Conservation (phyloP, 2,797 vertebrate genomes). For the Artibeus lituratus region DNA sequence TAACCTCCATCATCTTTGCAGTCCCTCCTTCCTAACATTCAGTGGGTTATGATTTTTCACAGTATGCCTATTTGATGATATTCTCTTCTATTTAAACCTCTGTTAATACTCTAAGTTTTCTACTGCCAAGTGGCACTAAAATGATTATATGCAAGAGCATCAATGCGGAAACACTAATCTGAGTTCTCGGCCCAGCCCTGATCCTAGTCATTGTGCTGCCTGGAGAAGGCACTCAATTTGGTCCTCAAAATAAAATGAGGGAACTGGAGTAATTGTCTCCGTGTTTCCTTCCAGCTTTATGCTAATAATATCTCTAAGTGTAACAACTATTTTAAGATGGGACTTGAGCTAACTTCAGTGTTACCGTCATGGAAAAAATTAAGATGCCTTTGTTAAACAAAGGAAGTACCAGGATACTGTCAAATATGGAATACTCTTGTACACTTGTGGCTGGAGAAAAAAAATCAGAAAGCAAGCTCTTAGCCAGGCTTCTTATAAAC, state of each 20-base stretch:
- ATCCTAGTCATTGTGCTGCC: neutral
- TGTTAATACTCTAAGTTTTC: neutral
- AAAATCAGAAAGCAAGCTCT: neutral
- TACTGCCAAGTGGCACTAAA: neutral
- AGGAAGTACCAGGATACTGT: conserved; percentile 14
- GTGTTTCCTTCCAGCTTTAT: conserved; percentile 20
- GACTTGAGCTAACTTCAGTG: conserved; percentile 12
- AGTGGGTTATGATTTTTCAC: neutral
- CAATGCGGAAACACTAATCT: neutral
- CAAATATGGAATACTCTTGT: conserved; percentile 49
- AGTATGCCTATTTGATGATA: neutral
- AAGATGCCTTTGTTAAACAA: conserved; percentile 58
- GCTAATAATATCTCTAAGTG: conserved; percentile 27
- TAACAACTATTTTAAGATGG: conserved; percentile 49
- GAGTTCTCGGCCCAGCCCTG: neutral
- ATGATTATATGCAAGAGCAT: neutral
- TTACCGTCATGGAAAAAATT: conserved; percentile 47
- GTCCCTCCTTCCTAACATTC: neutral
- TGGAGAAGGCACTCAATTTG: neutral
- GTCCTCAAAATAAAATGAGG: neutral
- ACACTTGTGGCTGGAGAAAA: neutral
- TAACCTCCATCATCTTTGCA: neutral
- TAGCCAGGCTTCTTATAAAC: neutral
- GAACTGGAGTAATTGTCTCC: neutral
- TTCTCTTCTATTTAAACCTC: neutral